Percentiles rank a stretch among this genome's conserved stretches.
Conservation (phyloP, 2,113 vertebrate species). For the Chionis minor region DNA sequence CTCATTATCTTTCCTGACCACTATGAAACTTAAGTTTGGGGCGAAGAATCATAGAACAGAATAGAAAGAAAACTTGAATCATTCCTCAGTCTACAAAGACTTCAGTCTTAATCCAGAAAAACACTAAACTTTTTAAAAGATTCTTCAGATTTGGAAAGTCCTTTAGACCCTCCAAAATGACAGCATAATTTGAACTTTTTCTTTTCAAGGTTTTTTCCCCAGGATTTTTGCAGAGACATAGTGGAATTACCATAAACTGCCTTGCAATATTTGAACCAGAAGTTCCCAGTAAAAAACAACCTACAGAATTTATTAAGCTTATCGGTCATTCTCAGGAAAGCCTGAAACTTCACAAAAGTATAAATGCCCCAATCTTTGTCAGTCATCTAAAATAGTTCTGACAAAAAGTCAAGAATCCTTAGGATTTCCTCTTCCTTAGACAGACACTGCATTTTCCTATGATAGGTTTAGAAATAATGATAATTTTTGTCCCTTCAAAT, state of each 20-base stretch:
- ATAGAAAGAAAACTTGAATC: background rate
- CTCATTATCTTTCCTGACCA: background rate
- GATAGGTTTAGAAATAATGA: background rate
- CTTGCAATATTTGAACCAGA: background rate
- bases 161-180: background rate
- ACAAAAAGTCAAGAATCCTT: background rate
- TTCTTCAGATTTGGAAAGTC: background rate
- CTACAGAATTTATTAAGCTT: background rate
- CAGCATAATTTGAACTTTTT: background rate
- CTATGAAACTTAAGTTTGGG: background rate
- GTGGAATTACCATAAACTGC: background rate
- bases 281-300: background rate
- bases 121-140: background rate
- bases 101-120: background rate
- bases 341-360: background rate
- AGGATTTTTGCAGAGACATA: background rate
- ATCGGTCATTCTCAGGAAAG: background rate
- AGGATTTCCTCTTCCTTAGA: background rate
- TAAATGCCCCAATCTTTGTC: background rate
- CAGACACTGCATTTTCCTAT: accelerated
- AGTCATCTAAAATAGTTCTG: background rate
- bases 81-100: background rate
- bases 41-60: background rate
- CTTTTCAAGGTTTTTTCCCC: background rate
- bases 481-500: background rate